Evolutionary conservation across 2,888 invertebrate species (phyloP).

Genomic region (Byasa hedistus): DNA sequence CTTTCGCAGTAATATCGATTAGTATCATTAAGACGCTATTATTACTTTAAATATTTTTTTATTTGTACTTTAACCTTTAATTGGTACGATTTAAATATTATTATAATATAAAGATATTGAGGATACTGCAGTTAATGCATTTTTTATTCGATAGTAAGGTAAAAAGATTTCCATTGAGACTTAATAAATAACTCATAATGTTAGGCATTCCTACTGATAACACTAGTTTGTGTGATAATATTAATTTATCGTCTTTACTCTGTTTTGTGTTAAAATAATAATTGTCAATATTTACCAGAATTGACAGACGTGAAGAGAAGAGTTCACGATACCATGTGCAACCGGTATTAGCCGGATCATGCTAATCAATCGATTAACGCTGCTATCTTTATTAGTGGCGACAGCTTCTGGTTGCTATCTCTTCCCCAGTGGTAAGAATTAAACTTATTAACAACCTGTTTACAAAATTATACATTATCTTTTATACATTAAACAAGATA

Average conservation of each 20-base stretch:
- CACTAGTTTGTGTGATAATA: not conserved
- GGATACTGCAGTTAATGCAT: too few species aligned
- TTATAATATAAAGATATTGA: not conserved
- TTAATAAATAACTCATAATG: too few species aligned
- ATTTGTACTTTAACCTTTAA: not conserved
- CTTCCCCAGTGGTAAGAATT: slow-evolving; percentile 75
- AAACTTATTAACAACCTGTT: not conserved
- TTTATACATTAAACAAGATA: not conserved
- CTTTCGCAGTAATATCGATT: slow-evolving; percentile 32
- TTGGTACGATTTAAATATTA: not conserved
- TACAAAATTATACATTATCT: not conserved
- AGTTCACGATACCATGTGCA: slow-evolving; percentile 15
- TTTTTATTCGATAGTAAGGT: too few species aligned
- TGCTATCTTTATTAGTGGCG: slow-evolving; percentile 50
- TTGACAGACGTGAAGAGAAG: slow-evolving; percentile 41
- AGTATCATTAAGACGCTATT: not conserved
- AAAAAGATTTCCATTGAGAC: too few species aligned
- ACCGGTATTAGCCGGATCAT: slow-evolving; percentile 46
- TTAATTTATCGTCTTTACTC: not conserved
- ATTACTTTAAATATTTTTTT: not conserved
- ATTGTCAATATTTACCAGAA: slow-evolving; percentile 9
- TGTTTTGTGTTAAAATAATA: not conserved
- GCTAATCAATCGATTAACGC: slow-evolving; percentile 48
- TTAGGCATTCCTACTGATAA: not conserved
- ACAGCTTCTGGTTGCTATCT: slow-evolving; percentile 71